These are phyloP conservation scores for Dermochelys coriacea DNA, from an alignment of 2,797 vertebrate genomes.

Conservation along the genomic window DNA sequence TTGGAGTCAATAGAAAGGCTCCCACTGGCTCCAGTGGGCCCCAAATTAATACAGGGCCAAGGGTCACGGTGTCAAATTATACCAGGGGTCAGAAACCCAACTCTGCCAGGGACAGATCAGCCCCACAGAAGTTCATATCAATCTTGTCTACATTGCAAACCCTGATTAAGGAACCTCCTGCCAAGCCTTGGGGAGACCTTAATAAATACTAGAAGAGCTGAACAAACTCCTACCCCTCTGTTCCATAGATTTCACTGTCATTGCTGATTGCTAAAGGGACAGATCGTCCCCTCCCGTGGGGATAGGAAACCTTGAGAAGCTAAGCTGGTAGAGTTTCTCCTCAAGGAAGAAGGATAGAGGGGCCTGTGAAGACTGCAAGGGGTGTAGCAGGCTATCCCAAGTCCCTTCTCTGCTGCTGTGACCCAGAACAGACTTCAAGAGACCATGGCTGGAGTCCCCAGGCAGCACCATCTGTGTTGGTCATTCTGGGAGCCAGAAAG, in stretches of 20 bases:
- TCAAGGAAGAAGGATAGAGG: too few relatives aligned
- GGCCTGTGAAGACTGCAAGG: too few relatives aligned
- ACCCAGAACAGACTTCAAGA: background rate
- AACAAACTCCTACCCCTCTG: too few relatives aligned
- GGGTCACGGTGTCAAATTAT: background rate
- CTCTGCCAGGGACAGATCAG: background rate
- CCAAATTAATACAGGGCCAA: background rate
- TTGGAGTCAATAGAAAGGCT: background rate
- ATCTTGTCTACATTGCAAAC: background rate
- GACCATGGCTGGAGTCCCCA: background rate
- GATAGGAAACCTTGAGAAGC: too few relatives aligned
- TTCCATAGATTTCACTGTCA: too few relatives aligned
- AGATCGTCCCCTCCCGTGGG: too few relatives aligned
- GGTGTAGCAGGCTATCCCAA: background rate
- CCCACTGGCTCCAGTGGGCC: background rate
- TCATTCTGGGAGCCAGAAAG: background rate
- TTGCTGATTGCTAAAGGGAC: too few relatives aligned
- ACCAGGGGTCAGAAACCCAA: background rate
- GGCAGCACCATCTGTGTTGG: background rate
- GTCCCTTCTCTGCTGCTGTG: background rate
- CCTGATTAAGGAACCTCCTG: background rate
- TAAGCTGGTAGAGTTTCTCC: too few relatives aligned
- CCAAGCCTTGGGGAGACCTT: too few relatives aligned
- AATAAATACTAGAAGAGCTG: too few relatives aligned
- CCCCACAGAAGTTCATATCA: background rate